Evolutionary conservation across 2,113 vertebrate genomes (phyloP).

Genomic region (Merops nubicus): DNA sequence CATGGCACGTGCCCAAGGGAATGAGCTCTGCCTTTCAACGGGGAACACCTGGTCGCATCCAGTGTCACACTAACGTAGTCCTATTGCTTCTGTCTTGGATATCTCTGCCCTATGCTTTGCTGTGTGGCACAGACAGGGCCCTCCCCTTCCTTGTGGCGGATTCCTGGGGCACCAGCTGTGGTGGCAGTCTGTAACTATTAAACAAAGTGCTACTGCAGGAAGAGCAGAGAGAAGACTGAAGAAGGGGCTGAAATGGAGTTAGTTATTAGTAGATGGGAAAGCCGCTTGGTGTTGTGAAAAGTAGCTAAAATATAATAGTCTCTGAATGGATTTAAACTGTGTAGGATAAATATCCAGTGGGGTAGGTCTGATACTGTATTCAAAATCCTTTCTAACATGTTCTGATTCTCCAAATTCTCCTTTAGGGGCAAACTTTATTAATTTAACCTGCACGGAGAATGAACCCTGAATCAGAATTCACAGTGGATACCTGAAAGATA

Average conservation of each 20-base stretch:
- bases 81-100: not conserved
- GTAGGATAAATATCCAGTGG: not conserved
- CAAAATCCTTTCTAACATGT: not conserved
- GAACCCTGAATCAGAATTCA: not conserved
- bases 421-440: not conserved
- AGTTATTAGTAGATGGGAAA: not conserved
- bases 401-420: not conserved
- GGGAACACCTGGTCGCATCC: not conserved
- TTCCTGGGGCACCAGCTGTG: not conserved
- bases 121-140: fast-evolving
- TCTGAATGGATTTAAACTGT: not conserved
- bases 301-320: not conserved
- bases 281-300: not conserved
- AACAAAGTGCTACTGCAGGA: not conserved
- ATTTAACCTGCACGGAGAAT: not conserved
- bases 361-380: not conserved
- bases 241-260: not conserved
- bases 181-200: not conserved
- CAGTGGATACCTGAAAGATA: not conserved
- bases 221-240: not conserved
- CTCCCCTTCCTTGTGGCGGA: not conserved
- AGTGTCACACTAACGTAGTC: not conserved
- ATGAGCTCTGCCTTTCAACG: not conserved
- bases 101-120: not conserved
- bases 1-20: not conserved